Evolutionary conservation across 1,140 invertebrate genomes (phyloP).

Genomic region (Zaprionus capensis): DNA sequence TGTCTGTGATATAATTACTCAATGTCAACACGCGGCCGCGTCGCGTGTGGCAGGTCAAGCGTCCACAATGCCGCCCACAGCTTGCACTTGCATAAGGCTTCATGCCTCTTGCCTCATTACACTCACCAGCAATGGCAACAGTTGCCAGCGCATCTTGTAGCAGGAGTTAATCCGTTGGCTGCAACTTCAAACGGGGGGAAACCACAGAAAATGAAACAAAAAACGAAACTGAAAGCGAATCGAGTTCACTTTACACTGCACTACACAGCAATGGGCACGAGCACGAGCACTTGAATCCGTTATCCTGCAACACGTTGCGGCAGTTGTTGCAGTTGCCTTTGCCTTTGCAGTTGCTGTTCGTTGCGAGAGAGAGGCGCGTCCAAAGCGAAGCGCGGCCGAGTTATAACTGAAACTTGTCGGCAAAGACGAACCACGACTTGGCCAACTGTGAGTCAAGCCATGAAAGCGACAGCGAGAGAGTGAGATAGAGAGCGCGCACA

Average conservation of each 20-base stretch:
- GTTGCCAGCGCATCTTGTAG: slow-evolving; percentile 60
- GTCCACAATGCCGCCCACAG: slow-evolving; percentile 32
- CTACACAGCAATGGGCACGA: slow-evolving; percentile 12
- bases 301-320: slow-evolving; percentile 54
- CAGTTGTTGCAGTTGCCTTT: not conserved
- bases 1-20: slow-evolving; percentile 73
- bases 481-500: slow-evolving; percentile 8
- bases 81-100: slow-evolving; percentile 5
- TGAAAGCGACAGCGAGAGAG: slow-evolving; percentile 23
- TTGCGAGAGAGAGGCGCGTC: slow-evolving; percentile 56
- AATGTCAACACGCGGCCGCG: slow-evolving; percentile 57
- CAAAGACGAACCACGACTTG: slow-evolving; percentile 44
- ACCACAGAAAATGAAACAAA: not conserved
- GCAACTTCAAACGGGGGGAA: not conserved
- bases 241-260: slow-evolving; percentile 19
- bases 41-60: slow-evolving; percentile 52
- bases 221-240: not conserved
- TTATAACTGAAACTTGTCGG: slow-evolving; percentile 73
- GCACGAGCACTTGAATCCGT: slow-evolving; percentile 10
- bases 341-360: not conserved
- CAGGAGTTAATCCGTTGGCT: slow-evolving; percentile 28
- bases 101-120: not conserved
- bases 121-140: slow-evolving; percentile 71
- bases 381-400: slow-evolving; percentile 64
- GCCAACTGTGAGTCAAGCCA: slow-evolving; percentile 27